These are phyloP conservation scores for Cantharis flavilabris DNA, from an alignment of 2,888 invertebrate genomes.

Conservation along the genomic window DNA sequence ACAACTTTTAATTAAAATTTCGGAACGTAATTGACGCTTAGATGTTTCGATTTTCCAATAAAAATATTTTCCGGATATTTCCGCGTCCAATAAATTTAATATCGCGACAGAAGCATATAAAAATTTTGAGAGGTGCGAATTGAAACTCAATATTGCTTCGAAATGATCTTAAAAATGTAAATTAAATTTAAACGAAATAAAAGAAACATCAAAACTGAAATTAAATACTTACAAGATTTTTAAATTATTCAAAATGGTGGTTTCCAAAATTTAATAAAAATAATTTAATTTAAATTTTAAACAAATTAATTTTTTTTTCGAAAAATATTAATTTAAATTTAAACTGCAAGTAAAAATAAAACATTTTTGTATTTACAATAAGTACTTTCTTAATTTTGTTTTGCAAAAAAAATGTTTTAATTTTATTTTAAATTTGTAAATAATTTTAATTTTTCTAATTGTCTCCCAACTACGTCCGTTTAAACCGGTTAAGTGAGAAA, in stretches of 20 bases:
- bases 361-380: too few species aligned
- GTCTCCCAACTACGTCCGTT: too few species aligned
- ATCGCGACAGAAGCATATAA: not conserved
- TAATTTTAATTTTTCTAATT: too few species aligned
- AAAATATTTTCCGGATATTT: not conserved
- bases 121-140: not conserved
- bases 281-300: too few species aligned
- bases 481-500: too few species aligned
- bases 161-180: not conserved
- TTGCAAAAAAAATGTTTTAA: too few species aligned
- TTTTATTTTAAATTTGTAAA: too few species aligned
- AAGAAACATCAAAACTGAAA: not conserved
- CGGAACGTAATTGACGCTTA: not conserved
- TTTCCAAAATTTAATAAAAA: too few species aligned
- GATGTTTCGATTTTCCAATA: not conserved
- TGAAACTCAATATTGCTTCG: not conserved
- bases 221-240: not conserved
- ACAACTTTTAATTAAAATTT: slow-evolving; percentile 10
- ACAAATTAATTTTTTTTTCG: too few species aligned
- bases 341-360: too few species aligned
- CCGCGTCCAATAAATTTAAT: not conserved
- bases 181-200: not conserved
- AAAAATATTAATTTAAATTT: too few species aligned
- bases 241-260: not conserved
- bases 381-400: too few species aligned